Evolutionary conservation across 2,888 invertebrate species (phyloP), one percentile per base, ranked within the genome.

Genomic region (Meiosimyza decipiens): DNA sequence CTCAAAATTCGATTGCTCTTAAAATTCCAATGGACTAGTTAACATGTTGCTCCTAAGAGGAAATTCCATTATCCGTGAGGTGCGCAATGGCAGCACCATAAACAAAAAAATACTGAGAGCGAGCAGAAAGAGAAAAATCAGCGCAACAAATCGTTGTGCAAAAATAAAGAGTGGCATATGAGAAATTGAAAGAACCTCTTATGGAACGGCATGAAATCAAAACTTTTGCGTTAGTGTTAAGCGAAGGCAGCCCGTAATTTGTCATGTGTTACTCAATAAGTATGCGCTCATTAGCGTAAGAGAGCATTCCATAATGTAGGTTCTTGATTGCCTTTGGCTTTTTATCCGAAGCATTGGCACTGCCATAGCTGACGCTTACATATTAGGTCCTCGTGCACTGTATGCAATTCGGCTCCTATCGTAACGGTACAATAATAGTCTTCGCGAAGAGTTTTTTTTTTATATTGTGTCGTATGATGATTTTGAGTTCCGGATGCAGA

Each of bases 21-120:
- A 63, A 63, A 6, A 49, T 64, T 64, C 51, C 51, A 51, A 13
- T 64, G 64, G 28, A 49, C 64, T 51, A 50, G 13, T 64, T 64
- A 47, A 18, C 15, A 22, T 47, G 18, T 6, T 64, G 49, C 50
- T 65, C 51, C 52, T 28, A 57, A 18, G 5, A 57, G 40, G 57
- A 52, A 13, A 12, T 65, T 52, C 65, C 65, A 65, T 15, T 16
- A 51, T 51, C 16, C 51, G 22, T 4, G 13, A 22, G 11, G 16
- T 16, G 54, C 54, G 54, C n/a, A 12, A 28, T 57, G 16, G 57
- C 57, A 57, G 13, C 57, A 57, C 28, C 7, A 18, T n/a, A 7
- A 18, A 28, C 22, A 55, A 57, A 57, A 28, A 57, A 28, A n/a
- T 18, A 16, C 9, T 12, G 54, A 54, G 15, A n/a, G 54, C 2